Base-by-base conservation (phyloP, 2,888 invertebrate species). In the Eumerus sabulonum region DNA sequence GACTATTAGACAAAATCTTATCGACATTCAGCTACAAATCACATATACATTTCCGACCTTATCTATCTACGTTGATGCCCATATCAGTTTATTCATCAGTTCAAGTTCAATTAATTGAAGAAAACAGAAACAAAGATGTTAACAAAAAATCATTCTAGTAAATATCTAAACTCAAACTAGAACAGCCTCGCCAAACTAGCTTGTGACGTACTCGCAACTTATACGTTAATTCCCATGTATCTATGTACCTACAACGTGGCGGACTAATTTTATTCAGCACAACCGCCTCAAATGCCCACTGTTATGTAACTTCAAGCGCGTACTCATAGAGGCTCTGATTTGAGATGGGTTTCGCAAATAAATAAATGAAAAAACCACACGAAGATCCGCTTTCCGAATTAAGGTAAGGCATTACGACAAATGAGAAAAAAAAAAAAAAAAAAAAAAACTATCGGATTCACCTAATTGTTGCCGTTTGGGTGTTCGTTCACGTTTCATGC, bases 301-400 rank as follows among this genome's bases (percentile, higher is more conserved):
- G 13, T 50, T 47, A 72, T 54, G 66, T 50, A 72, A 47, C 56
- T 44, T 38, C 27, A 38, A 17, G 13, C 19, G 62, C 54, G 59
- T 45, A 35, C 12, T n/a, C 18, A 36, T 7, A 27, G 27, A 4
- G 27, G 27, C 27, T 27, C 7, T 7, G 27, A 27, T 27, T 4
- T 27, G 27, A n/a, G n/a, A 27, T 27, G 7, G 27, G 27, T 40
- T 64, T 63, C 53, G 71, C 48, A 38, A 27, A n/a, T n/a, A n/a
- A n/a, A n/a, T n/a, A n/a, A n/a, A n/a, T n/a, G n/a, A n/a, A n/a
- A n/a, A 50, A 76, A 47, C 64, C 64, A 44, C 62, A 62, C 54
- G 66, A 66, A 72, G 47, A 76, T 72, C 72, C 45, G 56, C 64
- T 56, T 60, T 66, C 50, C 36, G 64, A 51, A 67, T 71, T 71